Conservation (phyloP, 2,113 vertebrate genomes). For the Cromileptes altivelis region DNA sequence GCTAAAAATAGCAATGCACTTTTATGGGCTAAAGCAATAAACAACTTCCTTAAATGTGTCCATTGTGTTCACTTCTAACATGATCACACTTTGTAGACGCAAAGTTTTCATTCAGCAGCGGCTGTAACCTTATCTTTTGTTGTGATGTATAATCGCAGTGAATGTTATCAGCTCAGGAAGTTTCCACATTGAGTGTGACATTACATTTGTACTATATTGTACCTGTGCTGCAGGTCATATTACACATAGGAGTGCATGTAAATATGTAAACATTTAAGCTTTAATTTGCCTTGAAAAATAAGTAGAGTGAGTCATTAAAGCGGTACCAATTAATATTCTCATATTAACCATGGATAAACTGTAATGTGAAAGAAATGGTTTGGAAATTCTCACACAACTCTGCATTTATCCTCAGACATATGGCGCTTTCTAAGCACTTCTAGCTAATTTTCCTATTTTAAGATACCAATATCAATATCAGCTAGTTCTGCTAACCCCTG, state of each 20-base stretch:
- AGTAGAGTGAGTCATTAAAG: too few relatives aligned
- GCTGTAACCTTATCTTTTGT: neutral
- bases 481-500: too few relatives aligned
- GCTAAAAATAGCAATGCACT: conserved; percentile 35
- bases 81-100: neutral
- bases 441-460: too few relatives aligned
- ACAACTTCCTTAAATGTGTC: neutral
- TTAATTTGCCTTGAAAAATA: neutral
- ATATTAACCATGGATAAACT: too few relatives aligned
- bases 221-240: neutral
- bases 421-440: too few relatives aligned
- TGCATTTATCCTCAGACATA: too few relatives aligned
- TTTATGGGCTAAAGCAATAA: neutral
- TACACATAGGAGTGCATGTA: neutral
- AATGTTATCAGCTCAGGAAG: neutral
- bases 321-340: too few relatives aligned
- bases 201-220: neutral
- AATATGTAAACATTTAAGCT: neutral
- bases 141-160: neutral
- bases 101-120: neutral
- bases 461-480: too few relatives aligned
- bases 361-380: too few relatives aligned
- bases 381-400: too few relatives aligned
- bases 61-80: neutral
- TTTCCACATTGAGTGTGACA: neutral